Conservation (phyloP, 1,140 invertebrate species). For the Belonocnema kinseyi region DNA sequence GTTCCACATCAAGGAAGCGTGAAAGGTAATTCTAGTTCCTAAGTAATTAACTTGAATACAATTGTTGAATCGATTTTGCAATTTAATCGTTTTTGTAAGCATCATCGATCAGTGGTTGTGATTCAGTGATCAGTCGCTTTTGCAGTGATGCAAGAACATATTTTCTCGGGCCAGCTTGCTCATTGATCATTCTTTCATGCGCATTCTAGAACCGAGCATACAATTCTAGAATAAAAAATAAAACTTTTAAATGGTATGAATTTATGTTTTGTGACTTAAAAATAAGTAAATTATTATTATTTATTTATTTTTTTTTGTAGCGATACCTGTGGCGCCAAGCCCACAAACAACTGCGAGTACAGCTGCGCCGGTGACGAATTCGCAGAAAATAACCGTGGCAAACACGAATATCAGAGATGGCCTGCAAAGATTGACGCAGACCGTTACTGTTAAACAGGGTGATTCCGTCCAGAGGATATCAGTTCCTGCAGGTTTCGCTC, state of each 20-base stretch:
- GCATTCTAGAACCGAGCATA: constrained; percentile 70
- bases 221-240: constrained; percentile 36
- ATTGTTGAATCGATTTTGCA: too few relatives aligned
- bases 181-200: constrained; percentile 57
- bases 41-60: constrained; percentile 39
- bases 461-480: constrained; percentile 75
- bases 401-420: constrained; percentile 68
- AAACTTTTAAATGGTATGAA: too few relatives aligned
- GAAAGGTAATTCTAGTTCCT: constrained; percentile 71
- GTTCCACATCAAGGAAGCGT: constrained; percentile 78
- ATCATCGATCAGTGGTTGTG: constrained; percentile 69
- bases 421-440: constrained; percentile 65
- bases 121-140: constrained; percentile 56
- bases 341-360: constrained; percentile 61
- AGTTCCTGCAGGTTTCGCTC: constrained; percentile 76
- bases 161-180: constrained; percentile 68
- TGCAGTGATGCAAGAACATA: constrained; percentile 71
- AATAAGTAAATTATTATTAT: too few relatives aligned
- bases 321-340: constrained; percentile 73
- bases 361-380: constrained; percentile 63
- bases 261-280: too few relatives aligned
- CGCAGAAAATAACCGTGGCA: constrained; percentile 72
- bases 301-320: constrained; percentile 65
- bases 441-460: constrained; percentile 72
- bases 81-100: constrained; percentile 40